Conservation (phyloP, 37 sponge, comb jelly and placozoan species). For the Beroe forskalii region DNA sequence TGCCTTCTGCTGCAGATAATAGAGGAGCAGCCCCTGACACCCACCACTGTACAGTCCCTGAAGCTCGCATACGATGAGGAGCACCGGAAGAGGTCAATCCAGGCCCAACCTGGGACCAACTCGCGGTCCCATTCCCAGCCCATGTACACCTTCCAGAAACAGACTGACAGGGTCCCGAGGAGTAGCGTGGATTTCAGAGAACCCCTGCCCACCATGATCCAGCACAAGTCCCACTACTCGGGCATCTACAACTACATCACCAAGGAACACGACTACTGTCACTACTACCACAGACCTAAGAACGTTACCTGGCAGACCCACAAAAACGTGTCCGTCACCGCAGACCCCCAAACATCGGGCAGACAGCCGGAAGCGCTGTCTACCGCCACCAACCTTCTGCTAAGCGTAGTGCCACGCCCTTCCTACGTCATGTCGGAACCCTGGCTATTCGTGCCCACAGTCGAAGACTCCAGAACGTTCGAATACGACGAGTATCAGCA, state of each 20-base stretch:
- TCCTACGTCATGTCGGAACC: slow-evolving; percentile 19
- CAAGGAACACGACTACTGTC: slow-evolving; percentile 30
- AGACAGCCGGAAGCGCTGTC: neutral
- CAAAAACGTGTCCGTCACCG: neutral
- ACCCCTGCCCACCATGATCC: neutral
- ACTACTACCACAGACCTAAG: neutral
- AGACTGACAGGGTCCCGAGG: neutral
- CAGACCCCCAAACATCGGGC: neutral
- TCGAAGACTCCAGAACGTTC: neutral
- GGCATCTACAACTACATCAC: slow-evolving; percentile 18
- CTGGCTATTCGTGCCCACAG: slow-evolving; percentile 6
- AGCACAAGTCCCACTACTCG: neutral
- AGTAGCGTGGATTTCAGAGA: neutral
- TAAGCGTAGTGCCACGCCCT: slow-evolving; percentile 1
- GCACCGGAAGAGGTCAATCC: neutral
- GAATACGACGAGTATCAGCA: neutral
- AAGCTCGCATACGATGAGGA: neutral
- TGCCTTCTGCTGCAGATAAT: too few species aligned
- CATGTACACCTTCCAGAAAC: neutral
- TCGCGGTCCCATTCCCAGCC: too few species aligned
- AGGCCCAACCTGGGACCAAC: neutral
- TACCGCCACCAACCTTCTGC: neutral
- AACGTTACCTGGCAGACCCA: neutral
- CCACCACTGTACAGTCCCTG: neutral
- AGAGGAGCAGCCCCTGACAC: neutral